These are phyloP conservation scores for Girardia tigrina DNA, from an alignment of 2,888 invertebrate species.

Conservation along the genomic window DNA sequence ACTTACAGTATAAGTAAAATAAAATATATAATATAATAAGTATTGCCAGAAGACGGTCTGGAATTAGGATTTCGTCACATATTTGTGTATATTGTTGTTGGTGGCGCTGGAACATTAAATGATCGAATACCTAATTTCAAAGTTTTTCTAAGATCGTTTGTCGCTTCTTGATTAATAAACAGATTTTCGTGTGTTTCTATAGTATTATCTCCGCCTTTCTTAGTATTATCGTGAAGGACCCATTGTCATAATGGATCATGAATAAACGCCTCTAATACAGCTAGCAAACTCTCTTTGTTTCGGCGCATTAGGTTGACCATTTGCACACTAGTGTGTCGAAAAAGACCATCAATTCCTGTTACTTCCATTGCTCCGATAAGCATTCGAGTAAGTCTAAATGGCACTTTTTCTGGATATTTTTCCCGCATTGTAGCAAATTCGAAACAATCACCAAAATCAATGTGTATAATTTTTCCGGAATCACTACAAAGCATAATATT, in stretches of 20 bases:
- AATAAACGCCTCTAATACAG: constrained; percentile 97
- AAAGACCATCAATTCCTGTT: constrained; percentile 95
- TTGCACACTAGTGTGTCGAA: constrained; percentile 85
- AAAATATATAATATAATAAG: too few species aligned
- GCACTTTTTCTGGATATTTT: constrained; percentile 98
- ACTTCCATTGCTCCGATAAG: constrained; percentile 94
- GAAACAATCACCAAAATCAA: constrained; percentile 98
- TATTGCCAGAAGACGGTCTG: too few species aligned
- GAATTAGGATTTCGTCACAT: too few species aligned
- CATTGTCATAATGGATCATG: constrained; percentile 96
- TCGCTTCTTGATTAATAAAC: too few species aligned
- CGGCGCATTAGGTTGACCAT: constrained; percentile 88
- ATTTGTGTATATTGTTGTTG: too few species aligned
- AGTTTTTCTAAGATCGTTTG: too few species aligned
- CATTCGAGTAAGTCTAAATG: constrained; percentile 87
- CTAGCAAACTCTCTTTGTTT: constrained; percentile 95
- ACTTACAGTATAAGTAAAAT: too few species aligned
- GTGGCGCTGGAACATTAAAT: too few species aligned
- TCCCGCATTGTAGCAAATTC: constrained; percentile 97
- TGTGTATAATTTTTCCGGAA: constrained; percentile 94
- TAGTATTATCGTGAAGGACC: constrained; percentile 63
- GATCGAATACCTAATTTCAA: too few species aligned
- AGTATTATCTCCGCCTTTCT: too few species aligned
- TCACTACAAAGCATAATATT: constrained; percentile 94
- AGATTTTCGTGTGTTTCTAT: too few species aligned